Percentiles rank a stretch among this genome's conserved stretches.
phyloP scores from a whole-genome alignment of 2,113 vertebrate genomes.

The Odobenus rosmarus region DNA sequence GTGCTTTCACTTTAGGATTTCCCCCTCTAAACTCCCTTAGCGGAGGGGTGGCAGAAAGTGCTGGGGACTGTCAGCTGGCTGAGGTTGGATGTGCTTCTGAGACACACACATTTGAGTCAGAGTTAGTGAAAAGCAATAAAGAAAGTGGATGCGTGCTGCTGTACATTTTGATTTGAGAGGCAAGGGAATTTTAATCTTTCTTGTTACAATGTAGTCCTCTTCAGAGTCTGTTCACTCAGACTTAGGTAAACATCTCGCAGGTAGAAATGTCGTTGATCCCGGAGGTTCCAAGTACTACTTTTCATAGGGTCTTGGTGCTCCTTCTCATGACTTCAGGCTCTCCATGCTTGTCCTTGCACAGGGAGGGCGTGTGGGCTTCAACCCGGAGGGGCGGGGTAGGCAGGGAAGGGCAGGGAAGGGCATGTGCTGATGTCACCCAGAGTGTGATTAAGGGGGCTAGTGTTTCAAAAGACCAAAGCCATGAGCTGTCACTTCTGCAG shows the following conservation, averaged over 20 bases:
- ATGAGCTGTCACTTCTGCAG: background rate
- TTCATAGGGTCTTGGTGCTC: no score
- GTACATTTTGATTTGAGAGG: background rate
- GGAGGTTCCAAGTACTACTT: background rate
- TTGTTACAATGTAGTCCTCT: background rate
- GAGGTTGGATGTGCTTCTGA: background rate
- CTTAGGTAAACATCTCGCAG: background rate
- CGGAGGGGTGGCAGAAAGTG: background rate
- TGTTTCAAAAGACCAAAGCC: background rate
- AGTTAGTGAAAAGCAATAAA: background rate
- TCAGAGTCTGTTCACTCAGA: background rate
- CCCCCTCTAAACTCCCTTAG: background rate
- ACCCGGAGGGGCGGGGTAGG: background rate
- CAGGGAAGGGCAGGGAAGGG: background rate
- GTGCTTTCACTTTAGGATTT: background rate
- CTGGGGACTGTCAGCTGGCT: background rate
- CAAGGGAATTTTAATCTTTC: background rate
- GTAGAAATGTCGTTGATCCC: background rate
- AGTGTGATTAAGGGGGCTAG: no score
- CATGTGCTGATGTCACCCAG: fast-evolving
- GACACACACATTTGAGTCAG: slow-evolving; percentile 13
- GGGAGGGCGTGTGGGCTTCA: background rate
- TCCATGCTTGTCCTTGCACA: background rate
- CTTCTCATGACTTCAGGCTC: no score
- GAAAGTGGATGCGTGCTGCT: background rate